Evolutionary conservation across 2,113 vertebrate genomes (phyloP).

Genomic region (Isurus oxyrinchus): DNA sequence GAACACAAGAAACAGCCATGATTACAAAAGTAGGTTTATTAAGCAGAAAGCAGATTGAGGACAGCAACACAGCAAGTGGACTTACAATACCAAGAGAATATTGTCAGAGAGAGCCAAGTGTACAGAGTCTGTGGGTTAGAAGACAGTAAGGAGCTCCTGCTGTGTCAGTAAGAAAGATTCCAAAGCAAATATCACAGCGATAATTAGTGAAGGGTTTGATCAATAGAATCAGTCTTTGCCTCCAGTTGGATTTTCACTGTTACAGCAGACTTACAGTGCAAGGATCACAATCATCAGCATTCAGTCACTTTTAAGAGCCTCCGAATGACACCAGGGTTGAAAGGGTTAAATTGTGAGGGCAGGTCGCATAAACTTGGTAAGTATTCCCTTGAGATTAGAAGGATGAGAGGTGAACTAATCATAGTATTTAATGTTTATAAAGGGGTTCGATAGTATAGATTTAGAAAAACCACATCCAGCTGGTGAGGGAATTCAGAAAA

Average conservation of each 20-base stretch:
- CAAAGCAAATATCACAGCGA: constrained; percentile 2
- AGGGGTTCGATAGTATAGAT: neutral
- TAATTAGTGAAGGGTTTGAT: neutral
- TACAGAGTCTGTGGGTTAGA: neutral
- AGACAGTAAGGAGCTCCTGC: neutral
- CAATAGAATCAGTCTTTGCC: neutral
- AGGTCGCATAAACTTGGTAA: neutral
- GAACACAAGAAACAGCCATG: neutral
- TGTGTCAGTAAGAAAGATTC: neutral
- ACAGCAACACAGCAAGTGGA: constrained; percentile 33
- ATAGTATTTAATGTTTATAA: neutral
- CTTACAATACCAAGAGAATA: constrained; percentile 30
- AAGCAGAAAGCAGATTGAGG: constrained; percentile 30
- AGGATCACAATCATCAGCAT: constrained; percentile 4
- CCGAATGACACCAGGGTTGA: neutral
- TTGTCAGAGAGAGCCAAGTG: neutral
- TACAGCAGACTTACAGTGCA: too few relatives aligned
- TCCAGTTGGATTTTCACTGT: neutral
- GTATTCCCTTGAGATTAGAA: neutral
- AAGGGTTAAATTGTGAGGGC: neutral
- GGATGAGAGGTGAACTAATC: neutral
- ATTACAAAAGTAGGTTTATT: constrained; percentile 32
- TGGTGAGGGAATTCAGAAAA: neutral
- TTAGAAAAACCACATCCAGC: neutral
- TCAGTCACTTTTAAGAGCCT: neutral